Evolutionary conservation across 2,888 invertebrate genomes (phyloP).

Genomic region (Amiota communis): DNA sequence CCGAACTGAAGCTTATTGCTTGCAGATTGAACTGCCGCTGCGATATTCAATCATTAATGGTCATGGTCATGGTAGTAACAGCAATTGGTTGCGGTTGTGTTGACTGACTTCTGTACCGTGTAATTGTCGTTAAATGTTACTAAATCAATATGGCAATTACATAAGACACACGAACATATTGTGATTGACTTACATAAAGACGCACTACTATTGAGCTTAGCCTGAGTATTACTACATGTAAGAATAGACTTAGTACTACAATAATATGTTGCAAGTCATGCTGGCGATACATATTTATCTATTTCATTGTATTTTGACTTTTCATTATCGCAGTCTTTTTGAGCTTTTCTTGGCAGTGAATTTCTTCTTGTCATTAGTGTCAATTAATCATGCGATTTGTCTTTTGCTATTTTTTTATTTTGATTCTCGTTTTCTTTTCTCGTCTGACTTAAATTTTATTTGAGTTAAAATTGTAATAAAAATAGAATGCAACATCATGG

Average conservation of each 20-base stretch:
- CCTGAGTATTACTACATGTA: too few relatives aligned
- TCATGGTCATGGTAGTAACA: too few relatives aligned
- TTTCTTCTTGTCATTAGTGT: slow-evolving; percentile 1
- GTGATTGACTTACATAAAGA: too few relatives aligned
- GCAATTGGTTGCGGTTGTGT: neutral
- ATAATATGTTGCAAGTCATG: slow-evolving; percentile 29
- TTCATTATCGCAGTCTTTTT: neutral
- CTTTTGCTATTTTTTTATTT: slow-evolving; percentile 48
- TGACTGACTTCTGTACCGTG: neutral
- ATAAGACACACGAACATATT: neutral
- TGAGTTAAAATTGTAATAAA: too few relatives aligned
- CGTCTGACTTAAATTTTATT: too few relatives aligned
- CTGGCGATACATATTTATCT: slow-evolving; percentile 10
- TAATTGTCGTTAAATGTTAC: slow-evolving; percentile 23
- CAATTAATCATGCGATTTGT: slow-evolving; percentile 55
- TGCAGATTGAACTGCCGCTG: too few relatives aligned
- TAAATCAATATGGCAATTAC: slow-evolving; percentile 19
- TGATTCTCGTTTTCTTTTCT: too few relatives aligned
- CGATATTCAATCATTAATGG: too few relatives aligned
- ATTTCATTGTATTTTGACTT: neutral
- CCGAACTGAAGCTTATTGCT: too few relatives aligned
- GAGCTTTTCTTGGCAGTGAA: neutral
- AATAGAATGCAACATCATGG: too few relatives aligned
- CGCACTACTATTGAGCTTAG: neutral
- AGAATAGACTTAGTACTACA: neutral